Evolutionary conservation across 2,113 vertebrate genomes (phyloP).

Genomic region (Podilymbus podiceps): DNA sequence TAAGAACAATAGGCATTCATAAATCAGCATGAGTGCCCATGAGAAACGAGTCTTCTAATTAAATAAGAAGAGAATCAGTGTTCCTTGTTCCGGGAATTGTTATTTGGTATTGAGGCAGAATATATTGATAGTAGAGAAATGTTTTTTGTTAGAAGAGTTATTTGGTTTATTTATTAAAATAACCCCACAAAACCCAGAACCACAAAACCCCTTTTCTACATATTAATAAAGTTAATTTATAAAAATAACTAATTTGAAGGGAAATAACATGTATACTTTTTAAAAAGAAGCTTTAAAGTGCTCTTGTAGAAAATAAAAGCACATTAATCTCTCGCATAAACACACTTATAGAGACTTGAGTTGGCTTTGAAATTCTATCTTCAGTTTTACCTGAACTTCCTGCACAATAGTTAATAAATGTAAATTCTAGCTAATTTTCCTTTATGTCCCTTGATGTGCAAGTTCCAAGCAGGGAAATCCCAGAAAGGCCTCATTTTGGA

Average conservation of each 20-base stretch:
- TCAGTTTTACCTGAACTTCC: not conserved
- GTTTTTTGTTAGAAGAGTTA: not conserved
- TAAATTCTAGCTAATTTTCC: not conserved
- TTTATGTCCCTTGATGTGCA: not conserved
- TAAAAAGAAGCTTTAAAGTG: not conserved
- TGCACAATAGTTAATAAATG: not conserved
- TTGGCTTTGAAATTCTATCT: not conserved
- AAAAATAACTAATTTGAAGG: not conserved
- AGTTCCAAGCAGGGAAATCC: not conserved
- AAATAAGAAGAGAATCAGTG: slow-evolving; percentile 63
- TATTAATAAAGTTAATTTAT: not conserved
- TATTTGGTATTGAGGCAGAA: slow-evolving; percentile 42
- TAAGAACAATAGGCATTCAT: slow-evolving; percentile 74
- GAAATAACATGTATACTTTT: not conserved
- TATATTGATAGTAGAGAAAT: not conserved
- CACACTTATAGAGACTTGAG: not conserved
- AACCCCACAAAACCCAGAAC: too few species aligned
- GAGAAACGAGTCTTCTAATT: slow-evolving; percentile 71
- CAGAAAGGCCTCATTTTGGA: not conserved
- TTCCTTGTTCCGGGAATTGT: slow-evolving; percentile 69
- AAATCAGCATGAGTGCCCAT: slow-evolving; percentile 52
- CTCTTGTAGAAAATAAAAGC: not conserved
- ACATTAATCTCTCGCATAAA: not conserved
- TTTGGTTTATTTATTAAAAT: not conserved
- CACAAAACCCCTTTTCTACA: not conserved